Evolutionary conservation across 2,797 vertebrate genomes (phyloP), one percentile per base, ranked within the genome.

Genomic region (Cryptoblepharus egeriae): DNA sequence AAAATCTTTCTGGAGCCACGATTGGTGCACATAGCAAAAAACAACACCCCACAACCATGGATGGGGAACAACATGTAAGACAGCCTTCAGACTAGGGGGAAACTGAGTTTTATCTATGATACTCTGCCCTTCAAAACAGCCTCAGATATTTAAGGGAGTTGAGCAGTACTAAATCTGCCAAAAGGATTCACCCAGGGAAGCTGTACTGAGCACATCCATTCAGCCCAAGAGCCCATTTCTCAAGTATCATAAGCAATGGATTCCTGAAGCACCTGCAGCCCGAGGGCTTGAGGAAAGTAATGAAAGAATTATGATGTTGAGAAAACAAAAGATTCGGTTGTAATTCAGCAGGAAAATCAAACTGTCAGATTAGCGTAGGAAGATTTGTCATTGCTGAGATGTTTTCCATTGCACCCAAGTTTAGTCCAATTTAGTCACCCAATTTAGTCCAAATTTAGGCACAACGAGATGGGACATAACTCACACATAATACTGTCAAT

Each of bases 261-360:
- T 68, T 87, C 83, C 75, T 77, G 82, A 76, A 80, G 69, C 80
- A 92, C 83, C 6, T 0, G 1, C 45, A 82, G 76, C 20, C 69
- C 74, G 0, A 0, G 28, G 39, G 64, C 55, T 77, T 74, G 67
- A 76, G 77, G 57, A 61, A 89, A 82, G 85, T n/a, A 79, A 82
- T 2, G 67, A 87, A 68, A 87, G 76, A 68, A 73, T 65, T 24
- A 80, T 89, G 75, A 57, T 75, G 71, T 65, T 58, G 67, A 88
- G 81, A 75, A 83, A 91, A 55, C 57, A 58, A 57, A 39, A 35
- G 72, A 92, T 80, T 86, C 78, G 83, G 88, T 81, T 89, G 77
- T 0, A 0, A 90, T 90, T 91, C 87, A 89, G 90, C 52, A 1
- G 89, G 88, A 88, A 85, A 84, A 26, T 35, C 52, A 57, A 13